Percentiles rank a stretch among this genome's conserved stretches.
These are phyloP conservation scores for Liodrosophila aerea DNA, from an alignment of 2,888 invertebrate genomes.

Conservation along the genomic window DNA sequence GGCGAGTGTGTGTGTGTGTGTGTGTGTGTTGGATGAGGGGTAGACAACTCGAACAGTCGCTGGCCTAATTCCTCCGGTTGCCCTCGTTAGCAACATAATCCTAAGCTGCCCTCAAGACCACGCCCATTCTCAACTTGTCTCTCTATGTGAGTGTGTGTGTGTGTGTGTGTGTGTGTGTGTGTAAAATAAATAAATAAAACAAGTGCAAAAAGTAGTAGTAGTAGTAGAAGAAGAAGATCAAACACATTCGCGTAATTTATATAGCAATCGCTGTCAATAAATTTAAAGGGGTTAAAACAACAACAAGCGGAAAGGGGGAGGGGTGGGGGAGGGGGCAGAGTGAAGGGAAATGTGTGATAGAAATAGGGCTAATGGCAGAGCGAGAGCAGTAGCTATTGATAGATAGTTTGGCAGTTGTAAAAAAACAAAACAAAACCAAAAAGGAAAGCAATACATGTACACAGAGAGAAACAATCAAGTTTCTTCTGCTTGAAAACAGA, in stretches of 20 bases:
- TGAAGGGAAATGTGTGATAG: background rate
- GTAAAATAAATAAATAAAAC: conserved; percentile 3
- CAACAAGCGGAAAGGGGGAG: background rate
- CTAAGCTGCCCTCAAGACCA: conserved; percentile 46
- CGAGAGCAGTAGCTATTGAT: background rate
- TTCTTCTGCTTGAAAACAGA: too few relatives aligned
- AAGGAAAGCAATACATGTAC: background rate
- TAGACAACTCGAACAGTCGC: conserved; percentile 14
- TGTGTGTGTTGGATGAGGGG: too few relatives aligned
- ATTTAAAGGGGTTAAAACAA: conserved; percentile 26
- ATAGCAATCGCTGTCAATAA: conserved; percentile 60
- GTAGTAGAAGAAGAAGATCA: background rate
- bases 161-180: conserved; percentile 13
- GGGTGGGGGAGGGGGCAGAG: too few relatives aligned
- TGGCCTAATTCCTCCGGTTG: conserved; percentile 64
- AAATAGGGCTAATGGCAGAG: background rate
- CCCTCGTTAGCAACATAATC: conserved; percentile 68
- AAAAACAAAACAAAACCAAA: background rate
- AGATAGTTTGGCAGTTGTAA: background rate
- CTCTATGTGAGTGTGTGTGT: conserved; percentile 7
- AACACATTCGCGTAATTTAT: conserved; percentile 40
- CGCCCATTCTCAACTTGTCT: conserved; percentile 27
- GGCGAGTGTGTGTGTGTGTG: too few relatives aligned
- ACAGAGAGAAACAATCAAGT: too few relatives aligned
- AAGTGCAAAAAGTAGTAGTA: background rate